Evolutionary conservation across 2,888 invertebrate genomes (phyloP).

Genomic region (Sinotaia quadrata): DNA sequence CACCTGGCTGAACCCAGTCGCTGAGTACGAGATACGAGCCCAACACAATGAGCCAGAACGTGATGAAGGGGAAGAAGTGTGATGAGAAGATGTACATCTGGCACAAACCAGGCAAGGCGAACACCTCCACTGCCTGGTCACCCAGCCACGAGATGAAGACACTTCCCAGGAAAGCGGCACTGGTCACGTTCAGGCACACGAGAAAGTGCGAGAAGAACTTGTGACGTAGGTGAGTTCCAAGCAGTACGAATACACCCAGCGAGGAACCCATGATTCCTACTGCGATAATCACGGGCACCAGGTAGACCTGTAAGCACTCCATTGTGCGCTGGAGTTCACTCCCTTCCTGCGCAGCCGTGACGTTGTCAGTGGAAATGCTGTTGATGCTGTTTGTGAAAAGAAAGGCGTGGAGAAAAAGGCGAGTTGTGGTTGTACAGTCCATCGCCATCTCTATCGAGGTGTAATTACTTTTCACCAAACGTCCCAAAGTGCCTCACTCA

Average conservation of each 20-base stretch:
- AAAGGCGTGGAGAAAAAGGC: too few species aligned
- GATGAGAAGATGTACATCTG: slow-evolving; percentile 53
- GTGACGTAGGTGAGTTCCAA: slow-evolving; percentile 44
- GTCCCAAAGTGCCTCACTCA: too few species aligned
- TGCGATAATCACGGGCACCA: slow-evolving; percentile 44
- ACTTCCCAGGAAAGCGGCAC: slow-evolving; percentile 48
- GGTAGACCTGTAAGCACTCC: slow-evolving; percentile 40
- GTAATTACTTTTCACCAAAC: too few species aligned
- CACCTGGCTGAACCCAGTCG: slow-evolving; percentile 38
- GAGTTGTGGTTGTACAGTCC: too few species aligned
- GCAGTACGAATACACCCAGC: slow-evolving; percentile 43
- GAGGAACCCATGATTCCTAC: slow-evolving; percentile 41
- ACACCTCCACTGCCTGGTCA: slow-evolving; percentile 48
- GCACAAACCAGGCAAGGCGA: slow-evolving; percentile 52
- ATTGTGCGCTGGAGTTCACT: slow-evolving; percentile 9
- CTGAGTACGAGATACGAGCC: slow-evolving; percentile 44
- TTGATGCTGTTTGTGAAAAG: too few species aligned
- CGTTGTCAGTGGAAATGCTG: too few species aligned
- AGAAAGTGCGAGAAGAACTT: slow-evolving; percentile 53
- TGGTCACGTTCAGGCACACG: slow-evolving; percentile 46
- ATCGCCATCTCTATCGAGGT: too few species aligned
- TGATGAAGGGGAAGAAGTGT: slow-evolving; percentile 55
- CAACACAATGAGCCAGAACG: slow-evolving; percentile 47
- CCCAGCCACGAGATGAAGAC: slow-evolving; percentile 51
- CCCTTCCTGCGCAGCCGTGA: too few species aligned